These are phyloP conservation scores for Xiphorhynchus erythropygius DNA, from an alignment of 2,797 vertebrate genomes.

Conservation along the genomic window DNA sequence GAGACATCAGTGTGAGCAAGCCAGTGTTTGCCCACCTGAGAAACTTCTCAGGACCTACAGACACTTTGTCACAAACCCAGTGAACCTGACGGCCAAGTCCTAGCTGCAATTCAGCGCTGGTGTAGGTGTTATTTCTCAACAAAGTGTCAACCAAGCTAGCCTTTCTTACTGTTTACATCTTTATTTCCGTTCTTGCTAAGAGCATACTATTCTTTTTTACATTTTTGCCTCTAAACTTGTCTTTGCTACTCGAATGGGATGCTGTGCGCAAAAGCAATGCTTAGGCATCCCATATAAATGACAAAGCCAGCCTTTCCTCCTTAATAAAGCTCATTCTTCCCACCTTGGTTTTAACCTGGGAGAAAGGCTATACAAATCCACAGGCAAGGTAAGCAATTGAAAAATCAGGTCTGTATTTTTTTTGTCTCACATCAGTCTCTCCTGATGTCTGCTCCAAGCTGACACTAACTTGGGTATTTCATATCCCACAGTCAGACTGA, in stretches of 20 bases:
- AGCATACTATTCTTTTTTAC: not conserved
- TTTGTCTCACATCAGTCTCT: not conserved
- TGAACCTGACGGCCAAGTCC: not conserved
- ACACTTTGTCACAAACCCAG: not conserved
- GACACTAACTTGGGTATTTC: not conserved
- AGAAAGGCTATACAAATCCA: not conserved
- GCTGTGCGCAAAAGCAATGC: not conserved
- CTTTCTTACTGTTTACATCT: not conserved
- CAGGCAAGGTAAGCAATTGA: not conserved
- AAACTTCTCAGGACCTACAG: not conserved
- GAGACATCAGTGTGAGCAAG: accelerated
- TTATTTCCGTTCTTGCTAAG: not conserved
- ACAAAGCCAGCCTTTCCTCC: not conserved
- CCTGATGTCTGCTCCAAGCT: not conserved
- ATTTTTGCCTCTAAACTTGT: not conserved
- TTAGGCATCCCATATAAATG: not conserved
- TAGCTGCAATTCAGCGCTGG: not conserved
- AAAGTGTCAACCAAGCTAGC: not conserved
- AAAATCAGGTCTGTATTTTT: not conserved
- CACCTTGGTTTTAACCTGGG: not conserved
- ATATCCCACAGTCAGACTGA: not conserved
- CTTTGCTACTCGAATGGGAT: not conserved
- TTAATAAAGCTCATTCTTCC: not conserved
- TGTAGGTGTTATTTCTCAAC: not conserved
- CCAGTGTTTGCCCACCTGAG: too few relatives aligned